phyloP scores from a whole-genome alignment of 2,888 invertebrate species.

The Hydraecia micacea region DNA sequence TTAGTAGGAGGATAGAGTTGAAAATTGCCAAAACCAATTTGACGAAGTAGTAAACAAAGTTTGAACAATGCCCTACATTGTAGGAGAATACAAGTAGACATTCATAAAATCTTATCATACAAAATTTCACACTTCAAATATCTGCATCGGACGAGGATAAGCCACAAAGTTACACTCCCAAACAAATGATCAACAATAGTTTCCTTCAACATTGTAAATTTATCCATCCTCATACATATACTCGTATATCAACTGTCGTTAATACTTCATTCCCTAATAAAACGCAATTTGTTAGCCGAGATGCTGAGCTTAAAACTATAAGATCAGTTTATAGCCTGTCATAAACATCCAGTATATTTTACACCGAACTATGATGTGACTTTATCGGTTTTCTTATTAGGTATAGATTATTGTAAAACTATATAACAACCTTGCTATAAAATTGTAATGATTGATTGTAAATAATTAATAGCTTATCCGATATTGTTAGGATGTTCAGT shows the following conservation, averaged over 20 bases:
- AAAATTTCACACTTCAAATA: conserved; percentile 42
- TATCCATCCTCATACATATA: conserved; percentile 72
- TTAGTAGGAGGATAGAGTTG: not conserved
- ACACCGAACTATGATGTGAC: conserved; percentile 79
- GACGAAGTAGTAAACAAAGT: not conserved
- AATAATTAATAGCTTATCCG: conserved; percentile 63
- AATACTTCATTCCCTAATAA: conserved; percentile 83
- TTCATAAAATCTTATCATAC: conserved; percentile 32
- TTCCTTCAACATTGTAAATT: conserved; percentile 71
- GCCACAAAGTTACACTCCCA: conserved; percentile 63
- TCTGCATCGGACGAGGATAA: conserved; percentile 33
- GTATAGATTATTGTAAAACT: conserved; percentile 74
- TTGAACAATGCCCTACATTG: conserved; percentile 29
- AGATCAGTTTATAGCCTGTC: conserved; percentile 79
- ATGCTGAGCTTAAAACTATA: conserved; percentile 84
- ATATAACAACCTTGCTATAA: conserved; percentile 70
- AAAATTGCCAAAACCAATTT: not conserved
- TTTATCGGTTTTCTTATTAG: conserved; percentile 75
- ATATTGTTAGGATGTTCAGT: conserved; percentile 40
- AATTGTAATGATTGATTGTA: conserved; percentile 73
- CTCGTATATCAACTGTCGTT: conserved; percentile 74
- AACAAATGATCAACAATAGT: conserved; percentile 64
- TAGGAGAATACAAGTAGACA: conserved; percentile 22
- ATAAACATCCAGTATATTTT: conserved; percentile 81
- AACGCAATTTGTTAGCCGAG: conserved; percentile 84